Evolutionary conservation across 1,140 invertebrate species (phyloP), one percentile per base, ranked within the genome.

Genomic region (Pogonomyrmex californicus): DNA sequence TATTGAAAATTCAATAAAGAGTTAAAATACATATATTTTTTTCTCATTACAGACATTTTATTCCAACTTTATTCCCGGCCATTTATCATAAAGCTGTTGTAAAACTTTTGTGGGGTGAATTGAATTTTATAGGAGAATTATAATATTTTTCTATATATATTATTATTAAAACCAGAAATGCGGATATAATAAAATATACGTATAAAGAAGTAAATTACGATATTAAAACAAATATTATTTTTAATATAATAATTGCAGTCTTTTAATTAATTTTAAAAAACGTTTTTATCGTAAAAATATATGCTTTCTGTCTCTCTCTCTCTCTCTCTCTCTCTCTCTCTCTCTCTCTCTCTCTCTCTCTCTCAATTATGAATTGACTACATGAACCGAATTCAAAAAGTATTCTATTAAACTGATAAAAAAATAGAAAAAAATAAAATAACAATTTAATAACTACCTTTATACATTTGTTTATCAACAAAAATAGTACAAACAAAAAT

Each of bases 361-460:
- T 23, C 23, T 23, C 23, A n/a, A 3, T 51, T 17, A 79, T 1
- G 6, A 49, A 65, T 38, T 60, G 17, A 60, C 14, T 30, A 54
- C n/a, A 12, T 12, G 6, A 70, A 56, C 41, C 1, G 1, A 56
- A 2, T 30, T 30, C 7, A 51, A 68, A 71, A 71, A 47, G 5
- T n/a, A 54, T 47, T 44, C 14, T 5, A 23, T 33, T 7, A 71
- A 58, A 58, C 17, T 51, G n/a, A 41, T 1, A 7, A 10, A 47
- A 58, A 41, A 71, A 60, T 60, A 36, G 12, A 33, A 60, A 36
- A 58, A 2, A 10, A 76, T 14, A 60, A 30, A 33, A 23, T 49
- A 81, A 60, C 17, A 82, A 47, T 83, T 82, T 82, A 82, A 70
- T 68, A 81, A 56, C 66, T 70, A 44, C 1, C 4, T 56, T 83